Conservation (phyloP, 2,797 vertebrate species). For the Parauchenoglanis ngamensis region DNA sequence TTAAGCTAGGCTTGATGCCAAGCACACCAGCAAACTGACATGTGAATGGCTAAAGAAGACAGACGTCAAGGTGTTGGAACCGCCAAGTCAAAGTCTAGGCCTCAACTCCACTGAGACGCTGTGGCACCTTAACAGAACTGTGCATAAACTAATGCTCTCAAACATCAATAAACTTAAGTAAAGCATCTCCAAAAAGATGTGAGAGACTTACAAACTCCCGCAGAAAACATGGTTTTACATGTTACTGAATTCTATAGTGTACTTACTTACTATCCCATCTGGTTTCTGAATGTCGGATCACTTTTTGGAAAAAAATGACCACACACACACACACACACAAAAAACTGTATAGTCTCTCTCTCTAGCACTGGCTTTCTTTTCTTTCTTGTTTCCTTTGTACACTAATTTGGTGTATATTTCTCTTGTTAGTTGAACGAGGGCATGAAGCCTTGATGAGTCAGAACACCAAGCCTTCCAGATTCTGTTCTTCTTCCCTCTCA, state of each 20-base stretch:
- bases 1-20: background rate
- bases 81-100: background rate
- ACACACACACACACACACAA: background rate
- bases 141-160: background rate
- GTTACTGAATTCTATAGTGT: background rate
- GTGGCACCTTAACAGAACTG: background rate
- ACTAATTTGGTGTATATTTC: constrained; percentile 4
- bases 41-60: background rate
- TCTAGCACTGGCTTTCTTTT: background rate
- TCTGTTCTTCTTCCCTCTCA: background rate
- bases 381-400: background rate
- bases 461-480: constrained; percentile 24
- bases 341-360: background rate
- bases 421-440: background rate
- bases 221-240: background rate
- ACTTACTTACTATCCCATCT: background rate
- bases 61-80: background rate
- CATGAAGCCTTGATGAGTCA: constrained; percentile 23
- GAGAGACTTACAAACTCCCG: background rate
- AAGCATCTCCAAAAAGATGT: background rate
- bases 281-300: background rate
- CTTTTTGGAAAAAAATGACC: background rate
- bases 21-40: background rate
- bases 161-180: background rate
- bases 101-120: background rate